Base-by-base conservation (phyloP, 2,797 vertebrate species). In the Hemibagrus guttatus region DNA sequence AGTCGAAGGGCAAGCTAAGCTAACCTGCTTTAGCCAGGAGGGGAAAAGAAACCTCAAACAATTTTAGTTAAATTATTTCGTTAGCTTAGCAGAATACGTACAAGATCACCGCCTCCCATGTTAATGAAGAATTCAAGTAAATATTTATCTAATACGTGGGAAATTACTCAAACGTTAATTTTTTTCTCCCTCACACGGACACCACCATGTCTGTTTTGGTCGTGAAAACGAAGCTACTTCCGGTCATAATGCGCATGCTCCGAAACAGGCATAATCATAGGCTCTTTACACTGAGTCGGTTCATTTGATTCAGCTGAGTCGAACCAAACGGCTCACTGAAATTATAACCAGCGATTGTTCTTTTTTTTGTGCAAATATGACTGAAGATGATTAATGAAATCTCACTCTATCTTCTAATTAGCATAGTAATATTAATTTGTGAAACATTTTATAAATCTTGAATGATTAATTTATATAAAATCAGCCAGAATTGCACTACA, bases 41-140 rank as follows among this genome's bases (percentile, higher is more conserved):
- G 46, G 0, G 46, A 46, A 39, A 19, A 56, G 8, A 69, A 31
- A 16, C 14, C 1, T 2, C 2, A 42, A 66, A 6, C 46, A 49
- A 39, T 23, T 21, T 42, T 16, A 16, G 2, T 0, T 63, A 17
- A 63, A 16, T 14, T 54, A 35, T 66, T 31, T 13, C 14, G 5
- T 54, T 31, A 31, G 31, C 11, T 52, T 14, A 8, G 21, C 3
- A 35, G 68, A 28, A 52, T 26, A 94, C 95, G 93, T 86, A 95
- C 95, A 88, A 95, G 87, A 83, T 95, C 95, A 0, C 95, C 95
- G 64, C 95, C 95, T 87, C 95, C 95, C 95, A 95, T 95, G 74
- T 90, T 93, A 86, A 90, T 72, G 76, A 42, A 76, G 16, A 76
- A 0, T 1, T 42, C 3, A 56, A 31, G 5, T 9, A 64, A 42